These are phyloP conservation scores for Microchrysa polita DNA, from an alignment of 2,888 invertebrate species.

Conservation along the genomic window DNA sequence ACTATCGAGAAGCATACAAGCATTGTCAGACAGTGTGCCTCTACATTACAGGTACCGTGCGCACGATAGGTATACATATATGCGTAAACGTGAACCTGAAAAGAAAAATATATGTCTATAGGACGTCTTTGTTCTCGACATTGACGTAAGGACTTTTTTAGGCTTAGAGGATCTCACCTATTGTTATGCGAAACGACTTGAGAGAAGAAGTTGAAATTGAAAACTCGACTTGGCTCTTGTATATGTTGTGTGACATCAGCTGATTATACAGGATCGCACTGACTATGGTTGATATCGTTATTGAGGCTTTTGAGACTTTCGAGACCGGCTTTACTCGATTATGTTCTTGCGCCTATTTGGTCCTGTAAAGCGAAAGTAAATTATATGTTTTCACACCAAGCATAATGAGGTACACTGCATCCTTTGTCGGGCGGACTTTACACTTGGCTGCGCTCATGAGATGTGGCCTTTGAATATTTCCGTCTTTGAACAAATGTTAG, in stretches of 20 bases:
- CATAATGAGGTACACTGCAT: slow-evolving; percentile 30
- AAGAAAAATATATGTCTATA: slow-evolving; percentile 14
- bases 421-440: slow-evolving; percentile 41
- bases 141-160: slow-evolving; percentile 47
- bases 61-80: too few relatives aligned
- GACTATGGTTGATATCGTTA: slow-evolving; percentile 43
- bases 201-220: slow-evolving; percentile 26
- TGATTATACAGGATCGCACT: slow-evolving; percentile 46
- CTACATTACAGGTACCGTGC: slow-evolving; percentile 45
- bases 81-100: slow-evolving; percentile 23
- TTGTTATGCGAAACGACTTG: slow-evolving; percentile 32
- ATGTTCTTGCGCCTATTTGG: slow-evolving; percentile 40
- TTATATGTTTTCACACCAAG: slow-evolving; percentile 49
- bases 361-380: slow-evolving; percentile 43
- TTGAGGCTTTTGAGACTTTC: slow-evolving; percentile 30
- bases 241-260: slow-evolving; percentile 49
- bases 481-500: slow-evolving; percentile 14
- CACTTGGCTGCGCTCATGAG: slow-evolving; percentile 46
- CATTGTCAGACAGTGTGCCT: background rate
- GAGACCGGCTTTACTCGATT: slow-evolving; percentile 41
- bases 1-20: slow-evolving; percentile 16
- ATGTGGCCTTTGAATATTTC: slow-evolving; percentile 16
- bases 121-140: slow-evolving; percentile 42
- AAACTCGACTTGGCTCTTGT: slow-evolving; percentile 29
- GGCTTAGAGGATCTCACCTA: slow-evolving; percentile 28